These are phyloP conservation scores for Polypterus bichir DNA, from an alignment of 2,113 vertebrate species.

Conservation along the genomic window DNA sequence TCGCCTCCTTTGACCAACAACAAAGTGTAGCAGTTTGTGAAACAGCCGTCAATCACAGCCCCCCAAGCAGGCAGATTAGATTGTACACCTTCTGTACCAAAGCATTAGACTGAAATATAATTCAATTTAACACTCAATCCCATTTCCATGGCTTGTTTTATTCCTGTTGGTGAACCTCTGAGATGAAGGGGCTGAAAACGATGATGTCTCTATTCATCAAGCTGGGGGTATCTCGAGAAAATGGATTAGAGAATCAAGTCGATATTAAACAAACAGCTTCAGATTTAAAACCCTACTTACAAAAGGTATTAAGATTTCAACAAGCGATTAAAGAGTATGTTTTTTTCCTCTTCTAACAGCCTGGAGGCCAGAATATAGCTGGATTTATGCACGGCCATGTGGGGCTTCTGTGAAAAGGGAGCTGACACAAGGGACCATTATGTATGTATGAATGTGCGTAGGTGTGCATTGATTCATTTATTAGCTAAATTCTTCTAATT, in stretches of 20 bases:
- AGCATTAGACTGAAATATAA: constrained; percentile 32
- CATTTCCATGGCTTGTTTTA: constrained; percentile 41
- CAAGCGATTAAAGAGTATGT: constrained; percentile 35
- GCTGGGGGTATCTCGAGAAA: constrained; percentile 30
- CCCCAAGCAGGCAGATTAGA: constrained; percentile 27
- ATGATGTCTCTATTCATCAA: constrained; percentile 27
- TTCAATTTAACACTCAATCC: constrained; percentile 50
- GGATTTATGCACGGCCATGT: no score
- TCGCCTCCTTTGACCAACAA: no score
- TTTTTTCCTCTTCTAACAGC: neutral
- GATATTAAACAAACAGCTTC: constrained; percentile 38
- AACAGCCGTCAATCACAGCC: neutral
- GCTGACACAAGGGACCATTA: no score
- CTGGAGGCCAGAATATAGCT: no score
- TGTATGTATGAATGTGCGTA: no score
- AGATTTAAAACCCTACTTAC: constrained; percentile 39
- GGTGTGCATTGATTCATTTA: no score
- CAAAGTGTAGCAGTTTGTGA: neutral
- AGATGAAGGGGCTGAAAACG: constrained; percentile 21
- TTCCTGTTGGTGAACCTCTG: constrained; percentile 24
- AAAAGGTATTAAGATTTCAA: constrained; percentile 44
- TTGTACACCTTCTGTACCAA: constrained; percentile 50
- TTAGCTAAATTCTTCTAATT: no score
- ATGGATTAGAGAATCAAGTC: constrained; percentile 33
- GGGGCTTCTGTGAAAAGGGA: no score